Percentiles rank a stretch among this genome's conserved stretches.
phyloP scores from a whole-genome alignment of 2,888 invertebrate species.

The Nemotelus pantherinus region DNA sequence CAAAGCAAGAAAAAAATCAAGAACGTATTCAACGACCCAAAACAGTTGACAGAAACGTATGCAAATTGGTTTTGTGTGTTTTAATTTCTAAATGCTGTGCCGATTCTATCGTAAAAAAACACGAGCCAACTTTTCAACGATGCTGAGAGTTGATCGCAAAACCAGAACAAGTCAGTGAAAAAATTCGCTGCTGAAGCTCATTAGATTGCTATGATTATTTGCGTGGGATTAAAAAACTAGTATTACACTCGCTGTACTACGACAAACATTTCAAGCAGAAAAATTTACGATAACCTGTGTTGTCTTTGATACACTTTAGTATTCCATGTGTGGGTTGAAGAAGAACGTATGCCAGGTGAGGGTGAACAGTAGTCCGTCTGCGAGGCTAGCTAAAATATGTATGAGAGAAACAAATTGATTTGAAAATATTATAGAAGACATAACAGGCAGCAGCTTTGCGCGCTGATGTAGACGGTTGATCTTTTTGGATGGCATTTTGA shows the following conservation, averaged over 20 bases:
- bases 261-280: too few species aligned
- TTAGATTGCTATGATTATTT: background rate
- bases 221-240: slow-evolving; percentile 27
- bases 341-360: background rate
- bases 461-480: too few species aligned
- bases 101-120: background rate
- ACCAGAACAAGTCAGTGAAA: too few species aligned
- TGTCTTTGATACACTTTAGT: background rate
- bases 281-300: slow-evolving; percentile 23
- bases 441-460: too few species aligned
- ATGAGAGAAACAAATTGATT: too few species aligned
- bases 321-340: background rate
- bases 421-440: too few species aligned
- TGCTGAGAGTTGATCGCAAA: too few species aligned
- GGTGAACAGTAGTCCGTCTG: slow-evolving; percentile 4
- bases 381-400: background rate
- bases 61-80: slow-evolving; percentile 11
- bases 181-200: too few species aligned
- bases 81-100: slow-evolving; percentile 2
- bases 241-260: slow-evolving; percentile 3
- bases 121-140: background rate
- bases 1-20: too few species aligned
- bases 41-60: background rate
- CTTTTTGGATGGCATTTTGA: too few species aligned
- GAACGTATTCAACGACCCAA: background rate